A percentile compares a stretch with the other conserved stretches of the same genome.
Conservation (phyloP, 92 coral and sea anemone species). For the Zoanthus sansibaricus region DNA sequence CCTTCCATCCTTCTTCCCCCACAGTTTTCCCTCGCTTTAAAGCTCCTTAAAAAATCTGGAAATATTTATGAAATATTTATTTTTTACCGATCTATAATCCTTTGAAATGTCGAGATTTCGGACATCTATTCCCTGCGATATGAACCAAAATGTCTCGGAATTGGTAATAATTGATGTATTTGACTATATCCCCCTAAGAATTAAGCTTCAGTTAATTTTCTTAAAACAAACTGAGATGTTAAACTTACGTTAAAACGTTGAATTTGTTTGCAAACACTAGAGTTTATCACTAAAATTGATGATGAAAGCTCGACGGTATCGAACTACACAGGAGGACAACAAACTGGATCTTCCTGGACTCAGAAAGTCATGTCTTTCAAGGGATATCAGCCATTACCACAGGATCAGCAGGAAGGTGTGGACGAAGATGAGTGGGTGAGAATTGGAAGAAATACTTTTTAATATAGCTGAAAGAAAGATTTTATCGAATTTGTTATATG, state of each 20-base stretch:
- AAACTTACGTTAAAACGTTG: not conserved
- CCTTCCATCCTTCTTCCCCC: too few species aligned
- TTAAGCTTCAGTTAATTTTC: not conserved
- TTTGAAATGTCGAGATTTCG: too few species aligned
- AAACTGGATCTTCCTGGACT: slow-evolving; percentile 86
- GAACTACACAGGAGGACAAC: slow-evolving; percentile 84
- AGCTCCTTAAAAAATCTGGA: too few species aligned
- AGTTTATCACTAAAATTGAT: slow-evolving; percentile 74
- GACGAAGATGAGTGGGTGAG: slow-evolving; percentile 92
- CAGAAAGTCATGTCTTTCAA: slow-evolving; percentile 93
- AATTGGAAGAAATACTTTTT: not conserved
- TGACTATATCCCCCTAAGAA: too few species aligned
- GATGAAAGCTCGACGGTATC: slow-evolving; percentile 70
- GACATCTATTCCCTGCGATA: too few species aligned
- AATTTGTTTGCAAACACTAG: slow-evolving; percentile 23
- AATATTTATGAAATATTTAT: too few species aligned
- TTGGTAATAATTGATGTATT: too few species aligned
- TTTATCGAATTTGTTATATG: too few species aligned
- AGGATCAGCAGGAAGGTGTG: slow-evolving; percentile 79
- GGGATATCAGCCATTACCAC: slow-evolving; percentile 52
- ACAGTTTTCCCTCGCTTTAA: too few species aligned
- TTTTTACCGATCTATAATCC: too few species aligned
- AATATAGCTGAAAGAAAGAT: too few species aligned
- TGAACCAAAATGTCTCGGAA: too few species aligned
- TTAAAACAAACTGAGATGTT: not conserved